Evolutionary conservation across 2,113 vertebrate species (phyloP).

Genomic region (Malaclemys terrapin): DNA sequence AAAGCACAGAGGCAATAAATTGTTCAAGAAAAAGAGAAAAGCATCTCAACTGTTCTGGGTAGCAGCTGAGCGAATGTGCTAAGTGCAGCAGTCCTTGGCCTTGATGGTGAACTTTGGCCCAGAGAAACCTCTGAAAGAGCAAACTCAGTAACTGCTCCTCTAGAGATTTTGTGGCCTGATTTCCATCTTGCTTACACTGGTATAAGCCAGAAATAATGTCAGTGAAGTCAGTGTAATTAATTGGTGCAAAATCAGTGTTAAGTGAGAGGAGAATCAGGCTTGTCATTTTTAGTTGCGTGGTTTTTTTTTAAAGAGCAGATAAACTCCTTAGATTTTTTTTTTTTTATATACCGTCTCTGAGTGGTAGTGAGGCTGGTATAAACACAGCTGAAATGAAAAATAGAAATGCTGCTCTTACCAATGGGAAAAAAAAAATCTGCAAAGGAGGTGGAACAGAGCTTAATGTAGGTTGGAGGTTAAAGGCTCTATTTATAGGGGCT

Average conservation of each 20-base stretch:
- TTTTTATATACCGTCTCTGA: not conserved
- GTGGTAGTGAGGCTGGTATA: not conserved
- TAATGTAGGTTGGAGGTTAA: not conserved
- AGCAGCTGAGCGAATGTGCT: conserved; percentile 28
- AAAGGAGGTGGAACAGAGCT: not conserved
- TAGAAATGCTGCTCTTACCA: not conserved
- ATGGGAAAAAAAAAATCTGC: not conserved
- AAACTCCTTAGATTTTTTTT: not conserved
- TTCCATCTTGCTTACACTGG: conserved; percentile 22
- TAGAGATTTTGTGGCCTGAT: not conserved
- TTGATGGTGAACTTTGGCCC: conserved; percentile 31
- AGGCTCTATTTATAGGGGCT: not conserved
- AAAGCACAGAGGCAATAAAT: not conserved
- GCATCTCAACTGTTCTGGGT: not conserved
- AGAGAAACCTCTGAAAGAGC: conserved; percentile 8
- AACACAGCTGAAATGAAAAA: not conserved
- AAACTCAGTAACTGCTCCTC: not conserved
- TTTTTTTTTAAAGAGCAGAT: not conserved
- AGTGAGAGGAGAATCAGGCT: not conserved
- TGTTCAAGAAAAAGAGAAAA: conserved; percentile 27
- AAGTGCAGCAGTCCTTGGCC: not conserved
- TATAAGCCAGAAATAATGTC: conserved; percentile 27
- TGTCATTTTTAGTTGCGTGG: not conserved
- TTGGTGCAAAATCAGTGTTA: not conserved
- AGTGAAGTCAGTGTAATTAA: conserved; percentile 16